Conservation (phyloP, 2,113 vertebrate genomes). For the Serranochromis macrocephalus region DNA sequence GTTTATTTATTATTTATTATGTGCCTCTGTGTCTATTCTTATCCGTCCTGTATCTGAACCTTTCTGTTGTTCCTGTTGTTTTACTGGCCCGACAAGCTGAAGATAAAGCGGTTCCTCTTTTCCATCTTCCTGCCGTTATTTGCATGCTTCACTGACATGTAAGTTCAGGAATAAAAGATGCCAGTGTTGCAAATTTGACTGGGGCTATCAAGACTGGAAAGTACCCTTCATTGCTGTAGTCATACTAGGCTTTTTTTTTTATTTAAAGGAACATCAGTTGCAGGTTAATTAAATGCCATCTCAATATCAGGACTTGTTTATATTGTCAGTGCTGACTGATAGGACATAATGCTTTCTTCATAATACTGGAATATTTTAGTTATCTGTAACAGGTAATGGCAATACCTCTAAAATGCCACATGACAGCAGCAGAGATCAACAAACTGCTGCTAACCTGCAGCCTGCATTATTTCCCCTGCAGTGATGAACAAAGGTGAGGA, state of each 20-base stretch:
- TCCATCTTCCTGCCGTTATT: accelerated
- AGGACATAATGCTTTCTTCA: background rate
- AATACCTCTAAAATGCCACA: background rate
- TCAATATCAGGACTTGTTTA: background rate
- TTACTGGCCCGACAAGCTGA: background rate
- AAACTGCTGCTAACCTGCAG: background rate
- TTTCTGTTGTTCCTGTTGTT: background rate
- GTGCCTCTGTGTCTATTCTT: background rate
- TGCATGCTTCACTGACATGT: background rate
- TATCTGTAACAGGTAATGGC: background rate
- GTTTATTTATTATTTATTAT: background rate
- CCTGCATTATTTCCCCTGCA: background rate
- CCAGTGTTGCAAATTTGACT: background rate
- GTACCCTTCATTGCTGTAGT: background rate
- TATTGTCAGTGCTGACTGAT: background rate
- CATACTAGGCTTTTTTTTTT: background rate
- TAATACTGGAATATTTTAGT: background rate
- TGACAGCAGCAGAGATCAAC: background rate
- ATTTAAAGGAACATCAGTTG: background rate
- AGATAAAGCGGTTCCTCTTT: background rate
- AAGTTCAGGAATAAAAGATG: background rate
- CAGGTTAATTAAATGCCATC: background rate
- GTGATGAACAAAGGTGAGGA: background rate
- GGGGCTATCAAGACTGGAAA: background rate
- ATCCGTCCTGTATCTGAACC: background rate